Evolutionary conservation across 2,888 invertebrate species (phyloP), one percentile per base, ranked within the genome.

Genomic region (Halictus quadricinctus): DNA sequence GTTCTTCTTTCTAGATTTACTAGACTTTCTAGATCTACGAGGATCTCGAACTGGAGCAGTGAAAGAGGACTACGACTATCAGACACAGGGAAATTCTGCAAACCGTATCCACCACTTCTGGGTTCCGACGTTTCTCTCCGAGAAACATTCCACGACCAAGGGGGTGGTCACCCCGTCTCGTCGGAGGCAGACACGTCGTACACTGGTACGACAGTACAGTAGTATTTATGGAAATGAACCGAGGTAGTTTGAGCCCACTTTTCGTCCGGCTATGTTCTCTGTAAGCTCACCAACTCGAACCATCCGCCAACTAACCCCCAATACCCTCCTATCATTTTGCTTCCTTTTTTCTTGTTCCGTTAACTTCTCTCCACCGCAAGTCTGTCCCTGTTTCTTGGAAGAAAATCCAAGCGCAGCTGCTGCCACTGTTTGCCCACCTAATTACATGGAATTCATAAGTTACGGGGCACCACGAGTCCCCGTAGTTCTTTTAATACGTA

Each of bases 211-310:
- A 85, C 88, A 90, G 92, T 93, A 76, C 83, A 88, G 84, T 82
- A 92, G 92, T 93, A 93, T 93, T 93, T 92, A 92, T 92, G 93
- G 91, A 93, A 93, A 93, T 93, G 92, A 93, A 93, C 91, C 85
- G 88, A 90, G 91, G 89, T 91, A 91, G 91, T 92, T 92, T 91
- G 92, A 89, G 89, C 92, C 91, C 87, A 88, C 89, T 88, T 87
- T 79, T 80, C 86, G 80, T 81, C 85, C 85, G 78, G 58, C 83
- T 43, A 70, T 21, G 81, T 81, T 85, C 80, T 69, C 36, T 72
- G 43, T 69, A 60, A 80, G 50, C 79, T 81, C 76, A 46, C 60
- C 64, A 21, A 72, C 78, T 69, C 76, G 69, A 58, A 43, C 74
- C 50, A 29, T 58, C 70, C 79, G 64, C 46, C 60, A 66, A 70